These are phyloP conservation scores for Arvicanthis niloticus DNA, from an alignment of 2,113 vertebrate species.

Conservation along the genomic window DNA sequence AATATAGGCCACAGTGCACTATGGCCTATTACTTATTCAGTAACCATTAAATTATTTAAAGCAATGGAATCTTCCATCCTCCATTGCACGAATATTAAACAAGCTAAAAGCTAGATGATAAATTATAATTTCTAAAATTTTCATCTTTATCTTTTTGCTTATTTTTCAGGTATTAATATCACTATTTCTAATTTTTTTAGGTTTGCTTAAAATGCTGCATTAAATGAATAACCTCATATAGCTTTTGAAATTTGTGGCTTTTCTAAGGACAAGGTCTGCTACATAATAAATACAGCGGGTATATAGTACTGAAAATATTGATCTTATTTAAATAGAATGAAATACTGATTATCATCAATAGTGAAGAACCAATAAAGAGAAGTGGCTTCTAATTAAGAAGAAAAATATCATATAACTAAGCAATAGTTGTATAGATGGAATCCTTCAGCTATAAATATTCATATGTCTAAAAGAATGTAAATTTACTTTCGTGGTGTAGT, in stretches of 20 bases:
- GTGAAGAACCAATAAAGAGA: neutral
- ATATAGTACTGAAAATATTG: neutral
- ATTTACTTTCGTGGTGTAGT: neutral
- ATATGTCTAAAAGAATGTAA: neutral
- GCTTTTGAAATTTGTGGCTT: neutral
- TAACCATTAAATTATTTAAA: constrained; percentile 72
- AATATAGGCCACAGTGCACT: constrained; percentile 27
- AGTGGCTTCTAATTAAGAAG: neutral
- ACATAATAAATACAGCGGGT: neutral
- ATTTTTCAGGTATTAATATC: neutral
- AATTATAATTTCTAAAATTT: neutral
- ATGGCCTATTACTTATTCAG: constrained; percentile 68
- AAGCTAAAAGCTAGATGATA: neutral
- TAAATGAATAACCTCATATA: neutral
- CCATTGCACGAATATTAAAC: constrained; percentile 52
- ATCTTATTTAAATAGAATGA: neutral
- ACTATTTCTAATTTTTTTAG: neutral
- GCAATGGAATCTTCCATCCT: constrained; percentile 11
- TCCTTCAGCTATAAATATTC: neutral
- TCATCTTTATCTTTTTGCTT: neutral
- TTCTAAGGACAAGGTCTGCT: neutral
- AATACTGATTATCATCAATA: neutral
- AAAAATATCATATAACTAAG: neutral
- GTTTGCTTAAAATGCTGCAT: neutral
- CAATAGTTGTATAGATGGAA: neutral